These are phyloP conservation scores for Reticulitermes lucifugus DNA, from an alignment of 2,888 invertebrate species.

Conservation along the genomic window DNA sequence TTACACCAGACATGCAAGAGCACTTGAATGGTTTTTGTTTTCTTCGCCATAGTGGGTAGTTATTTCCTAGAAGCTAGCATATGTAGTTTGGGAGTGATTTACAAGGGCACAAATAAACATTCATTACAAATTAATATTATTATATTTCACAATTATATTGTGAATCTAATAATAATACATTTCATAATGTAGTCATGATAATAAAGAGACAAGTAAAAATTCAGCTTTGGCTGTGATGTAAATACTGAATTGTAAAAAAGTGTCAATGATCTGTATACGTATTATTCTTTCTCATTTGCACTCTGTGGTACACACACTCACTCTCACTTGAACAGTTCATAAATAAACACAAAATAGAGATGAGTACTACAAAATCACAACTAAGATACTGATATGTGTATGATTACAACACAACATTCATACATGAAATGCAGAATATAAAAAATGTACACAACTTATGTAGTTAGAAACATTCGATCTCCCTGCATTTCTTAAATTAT, in stretches of 20 bases:
- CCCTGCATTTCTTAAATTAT: background rate
- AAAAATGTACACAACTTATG: background rate
- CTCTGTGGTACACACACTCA: background rate
- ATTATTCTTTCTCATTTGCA: background rate
- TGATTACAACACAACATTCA: background rate
- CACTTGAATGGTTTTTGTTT: too few species aligned
- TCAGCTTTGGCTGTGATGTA: constrained; percentile 26
- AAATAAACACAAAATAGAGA: background rate
- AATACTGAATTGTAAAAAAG: constrained; percentile 16
- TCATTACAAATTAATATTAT: background rate
- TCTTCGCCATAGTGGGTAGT: too few species aligned
- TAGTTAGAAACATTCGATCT: too few species aligned
- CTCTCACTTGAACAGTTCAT: background rate
- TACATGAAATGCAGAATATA: background rate
- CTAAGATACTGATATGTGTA: background rate
- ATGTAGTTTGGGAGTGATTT: too few species aligned
- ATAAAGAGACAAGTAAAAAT: background rate
- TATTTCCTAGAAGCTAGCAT: too few species aligned
- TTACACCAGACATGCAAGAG: too few species aligned
- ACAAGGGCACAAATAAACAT: too few species aligned
- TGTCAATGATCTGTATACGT: background rate
- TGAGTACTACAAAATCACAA: background rate
- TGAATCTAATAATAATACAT: background rate
- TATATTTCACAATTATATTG: background rate
- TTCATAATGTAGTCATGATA: background rate